Evolutionary conservation across 2,888 invertebrate genomes (phyloP).

Genomic region (Zaprionus obscuricornis): DNA sequence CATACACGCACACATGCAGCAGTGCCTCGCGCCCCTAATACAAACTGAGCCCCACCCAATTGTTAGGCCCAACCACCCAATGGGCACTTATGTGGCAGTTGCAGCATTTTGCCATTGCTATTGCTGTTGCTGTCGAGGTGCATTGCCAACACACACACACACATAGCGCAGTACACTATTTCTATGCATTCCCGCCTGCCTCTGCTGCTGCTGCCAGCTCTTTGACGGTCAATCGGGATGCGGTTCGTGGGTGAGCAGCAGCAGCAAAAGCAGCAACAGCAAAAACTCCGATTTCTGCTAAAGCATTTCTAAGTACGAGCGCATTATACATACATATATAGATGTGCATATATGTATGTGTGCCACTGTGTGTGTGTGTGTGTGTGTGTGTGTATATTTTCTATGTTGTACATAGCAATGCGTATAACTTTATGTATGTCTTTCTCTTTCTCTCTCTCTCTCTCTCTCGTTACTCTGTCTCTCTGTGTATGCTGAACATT

Average conservation of each 20-base stretch:
- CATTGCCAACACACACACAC: conserved; percentile 46
- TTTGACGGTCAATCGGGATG: no score
- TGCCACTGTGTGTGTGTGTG: conserved; percentile 21
- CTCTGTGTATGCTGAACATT: conserved; percentile 64
- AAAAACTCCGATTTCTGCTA: no score
- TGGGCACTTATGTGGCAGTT: conserved; percentile 75
- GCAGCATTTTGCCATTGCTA: no score
- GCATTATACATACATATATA: conserved; percentile 25
- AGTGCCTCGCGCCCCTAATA: conserved; percentile 47
- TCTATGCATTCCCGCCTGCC: no score
- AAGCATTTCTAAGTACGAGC: conserved; percentile 55
- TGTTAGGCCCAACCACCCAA: conserved; percentile 42
- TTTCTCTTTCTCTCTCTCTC: conserved; percentile 33
- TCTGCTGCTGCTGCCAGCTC: no score
- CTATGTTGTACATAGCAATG: conserved; percentile 27
- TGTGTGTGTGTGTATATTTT: conserved; percentile 36
- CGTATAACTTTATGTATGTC: conserved; percentile 10
- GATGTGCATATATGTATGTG: conserved; percentile 1
- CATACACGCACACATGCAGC: conserved; percentile 10
- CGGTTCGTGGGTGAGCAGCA: no score
- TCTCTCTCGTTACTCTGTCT: conserved; percentile 31
- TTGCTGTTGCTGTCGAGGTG: no score
- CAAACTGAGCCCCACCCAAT: conserved; percentile 31
- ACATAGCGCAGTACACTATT: conserved; percentile 3
- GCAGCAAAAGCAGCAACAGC: no score